Evolutionary conservation across 2,797 vertebrate species (phyloP).

Genomic region (Champsocephalus esox): DNA sequence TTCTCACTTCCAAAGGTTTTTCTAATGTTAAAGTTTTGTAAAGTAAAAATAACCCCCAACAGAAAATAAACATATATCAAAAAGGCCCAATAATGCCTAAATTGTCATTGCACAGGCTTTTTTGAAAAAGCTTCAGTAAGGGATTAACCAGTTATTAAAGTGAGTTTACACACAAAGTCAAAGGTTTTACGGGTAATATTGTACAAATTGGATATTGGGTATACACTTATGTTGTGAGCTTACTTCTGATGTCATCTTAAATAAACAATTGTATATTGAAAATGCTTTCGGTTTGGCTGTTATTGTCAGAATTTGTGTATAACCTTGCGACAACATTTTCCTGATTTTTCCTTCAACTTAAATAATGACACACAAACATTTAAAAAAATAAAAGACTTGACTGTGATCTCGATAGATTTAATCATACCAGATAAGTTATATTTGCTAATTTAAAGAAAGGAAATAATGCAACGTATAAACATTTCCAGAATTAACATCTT

Average conservation of each 20-base stretch:
- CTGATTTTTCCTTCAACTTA: not conserved
- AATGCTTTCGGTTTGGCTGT: not conserved
- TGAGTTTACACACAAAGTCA: not conserved
- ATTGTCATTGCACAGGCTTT: not conserved
- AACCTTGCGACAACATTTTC: not conserved
- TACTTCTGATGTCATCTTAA: not conserved
- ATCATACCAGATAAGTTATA: not conserved
- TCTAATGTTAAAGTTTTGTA: conserved; percentile 27
- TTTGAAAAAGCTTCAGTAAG: not conserved
- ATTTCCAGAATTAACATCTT: conserved; percentile 10
- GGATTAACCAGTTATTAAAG: not conserved
- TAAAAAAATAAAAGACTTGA: not conserved
- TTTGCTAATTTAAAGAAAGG: conserved; percentile 6
- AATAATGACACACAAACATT: not conserved
- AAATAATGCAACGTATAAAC: conserved; percentile 12
- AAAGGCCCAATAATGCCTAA: not conserved
- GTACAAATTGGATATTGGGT: not conserved
- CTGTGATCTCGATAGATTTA: not conserved
- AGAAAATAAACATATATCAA: conserved; percentile 16
- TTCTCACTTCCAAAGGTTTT: conserved; percentile 40
- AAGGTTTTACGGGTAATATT: no score
- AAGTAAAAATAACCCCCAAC: conserved; percentile 27
- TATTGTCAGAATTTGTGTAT: no score
- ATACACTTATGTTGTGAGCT: not conserved
- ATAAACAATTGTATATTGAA: not conserved